These are phyloP conservation scores for Mizuhopecten yessoensis DNA, from an alignment of 1,140 invertebrate species.

Conservation along the genomic window DNA sequence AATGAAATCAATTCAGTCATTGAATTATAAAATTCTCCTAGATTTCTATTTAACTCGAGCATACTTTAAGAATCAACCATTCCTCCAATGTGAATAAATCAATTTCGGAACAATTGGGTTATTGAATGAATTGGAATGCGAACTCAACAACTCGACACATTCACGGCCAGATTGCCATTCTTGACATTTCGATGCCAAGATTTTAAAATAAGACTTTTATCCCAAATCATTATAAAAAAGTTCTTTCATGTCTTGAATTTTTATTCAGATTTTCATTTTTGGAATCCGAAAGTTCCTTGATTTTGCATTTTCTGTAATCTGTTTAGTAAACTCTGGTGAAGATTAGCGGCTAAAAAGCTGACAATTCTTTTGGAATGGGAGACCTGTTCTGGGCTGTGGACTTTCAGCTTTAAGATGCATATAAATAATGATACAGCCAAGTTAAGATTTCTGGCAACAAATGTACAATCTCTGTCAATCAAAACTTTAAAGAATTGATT, in stretches of 20 bases:
- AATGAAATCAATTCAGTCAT: not conserved
- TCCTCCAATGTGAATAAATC: not conserved
- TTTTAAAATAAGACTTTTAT: too few relatives aligned
- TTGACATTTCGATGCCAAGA: not conserved
- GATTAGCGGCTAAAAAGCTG: not conserved
- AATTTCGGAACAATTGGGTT: not conserved
- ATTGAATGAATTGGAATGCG: not conserved
- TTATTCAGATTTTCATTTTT: not conserved
- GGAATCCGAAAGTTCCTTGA: not conserved
- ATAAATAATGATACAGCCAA: not conserved
- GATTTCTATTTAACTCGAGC: not conserved
- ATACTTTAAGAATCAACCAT: not conserved
- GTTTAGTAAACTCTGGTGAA: not conserved
- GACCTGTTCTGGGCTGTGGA: not conserved
- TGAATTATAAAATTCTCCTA: constrained; percentile 1
- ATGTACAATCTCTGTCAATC: not conserved
- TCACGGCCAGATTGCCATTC: not conserved
- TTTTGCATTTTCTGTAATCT: not conserved
- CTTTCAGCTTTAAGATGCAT: not conserved
- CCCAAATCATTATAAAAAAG: not conserved
- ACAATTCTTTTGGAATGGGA: not conserved
- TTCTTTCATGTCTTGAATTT: not conserved
- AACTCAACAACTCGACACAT: not conserved
- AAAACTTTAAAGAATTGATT: not conserved
- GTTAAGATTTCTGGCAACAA: not conserved